Evolutionary conservation across 2,888 invertebrate species (phyloP).

Genomic region (Zaprionus lineosus): DNA sequence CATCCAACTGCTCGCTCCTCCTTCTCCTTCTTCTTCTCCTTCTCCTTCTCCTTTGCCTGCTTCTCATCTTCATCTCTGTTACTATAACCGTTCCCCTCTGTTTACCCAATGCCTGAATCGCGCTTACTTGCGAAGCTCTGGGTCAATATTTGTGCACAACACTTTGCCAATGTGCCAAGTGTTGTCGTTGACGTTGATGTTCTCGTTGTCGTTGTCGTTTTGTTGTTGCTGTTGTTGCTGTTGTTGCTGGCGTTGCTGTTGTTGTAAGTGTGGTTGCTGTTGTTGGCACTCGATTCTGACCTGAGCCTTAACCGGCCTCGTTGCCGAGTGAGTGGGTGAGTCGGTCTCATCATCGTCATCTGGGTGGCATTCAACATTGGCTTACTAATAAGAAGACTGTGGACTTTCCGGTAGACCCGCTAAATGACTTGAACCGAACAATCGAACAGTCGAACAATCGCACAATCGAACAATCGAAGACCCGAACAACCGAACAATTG

Average conservation of each 20-base stretch:
- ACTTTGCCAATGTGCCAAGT: constrained; percentile 79
- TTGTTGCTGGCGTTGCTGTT: constrained; percentile 4
- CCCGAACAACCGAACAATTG: too few relatives aligned
- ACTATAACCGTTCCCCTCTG: too few relatives aligned
- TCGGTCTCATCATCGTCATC: constrained; percentile 20
- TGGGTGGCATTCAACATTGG: constrained; percentile 49
- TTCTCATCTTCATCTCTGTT: constrained; percentile 18
- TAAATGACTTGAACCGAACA: constrained; percentile 18
- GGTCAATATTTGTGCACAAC: constrained; percentile 74
- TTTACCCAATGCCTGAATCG: constrained; percentile 77
- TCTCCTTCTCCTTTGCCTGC: not conserved
- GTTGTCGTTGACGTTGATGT: constrained; percentile 30
- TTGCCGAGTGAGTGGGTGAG: constrained; percentile 9
- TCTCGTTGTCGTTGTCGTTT: not conserved
- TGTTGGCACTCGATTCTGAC: not conserved
- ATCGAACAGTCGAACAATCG: constrained; percentile 32
- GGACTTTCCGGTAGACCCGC: constrained; percentile 6
- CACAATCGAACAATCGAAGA: too few relatives aligned
- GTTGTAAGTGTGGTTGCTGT: too few relatives aligned
- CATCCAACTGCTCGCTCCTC: not conserved
- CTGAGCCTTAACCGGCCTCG: too few relatives aligned
- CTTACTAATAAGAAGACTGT: constrained; percentile 37
- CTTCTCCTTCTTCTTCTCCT: not conserved
- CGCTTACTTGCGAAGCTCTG: constrained; percentile 79
- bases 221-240: constrained; percentile 5